Percentiles rank a stretch among this genome's conserved stretches.
These are phyloP conservation scores for Leptatherina wallacei DNA, from an alignment of 2,797 vertebrate genomes.

Conservation along the genomic window DNA sequence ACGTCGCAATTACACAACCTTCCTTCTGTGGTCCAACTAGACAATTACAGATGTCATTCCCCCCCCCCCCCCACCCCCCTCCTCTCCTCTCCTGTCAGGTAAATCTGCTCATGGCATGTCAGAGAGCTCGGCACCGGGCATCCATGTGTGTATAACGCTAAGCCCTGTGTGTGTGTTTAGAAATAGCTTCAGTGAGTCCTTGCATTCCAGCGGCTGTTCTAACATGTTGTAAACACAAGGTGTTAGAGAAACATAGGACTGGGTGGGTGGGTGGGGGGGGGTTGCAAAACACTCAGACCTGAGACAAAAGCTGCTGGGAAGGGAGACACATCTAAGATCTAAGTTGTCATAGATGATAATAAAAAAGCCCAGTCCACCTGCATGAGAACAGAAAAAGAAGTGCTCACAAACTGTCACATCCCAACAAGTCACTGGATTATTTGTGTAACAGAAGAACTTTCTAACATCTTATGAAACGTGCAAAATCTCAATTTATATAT, in stretches of 20 bases:
- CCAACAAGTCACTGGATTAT: background rate
- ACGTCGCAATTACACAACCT: constrained; percentile 59
- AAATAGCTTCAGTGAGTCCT: constrained; percentile 77
- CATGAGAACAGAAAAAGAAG: constrained; percentile 12
- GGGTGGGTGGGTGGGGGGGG: constrained; percentile 44
- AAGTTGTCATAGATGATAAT: constrained; percentile 43
- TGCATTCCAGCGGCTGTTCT: constrained; percentile 95
- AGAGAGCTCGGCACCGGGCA: constrained; percentile 35
- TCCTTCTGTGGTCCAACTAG: constrained; percentile 41
- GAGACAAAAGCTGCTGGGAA: constrained; percentile 41
- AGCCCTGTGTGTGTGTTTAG: constrained; percentile 56
- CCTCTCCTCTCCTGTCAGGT: constrained; percentile 18
- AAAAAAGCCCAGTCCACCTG: constrained; percentile 58
- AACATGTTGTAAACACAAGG: constrained; percentile 90
- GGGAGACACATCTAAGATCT: constrained; percentile 39
- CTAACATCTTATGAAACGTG: background rate
- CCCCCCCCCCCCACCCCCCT: background rate
- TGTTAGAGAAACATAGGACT: constrained; percentile 74
- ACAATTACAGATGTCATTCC: constrained; percentile 62
- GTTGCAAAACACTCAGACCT: constrained; percentile 56
- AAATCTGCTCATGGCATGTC: constrained; percentile 46
- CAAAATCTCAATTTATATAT: background rate
- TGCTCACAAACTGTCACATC: background rate
- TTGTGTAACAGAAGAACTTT: constrained; percentile 20
- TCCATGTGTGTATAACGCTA: constrained; percentile 26